phyloP scores from a whole-genome alignment of 2,113 vertebrate species.

The Ceyx melanurus region DNA sequence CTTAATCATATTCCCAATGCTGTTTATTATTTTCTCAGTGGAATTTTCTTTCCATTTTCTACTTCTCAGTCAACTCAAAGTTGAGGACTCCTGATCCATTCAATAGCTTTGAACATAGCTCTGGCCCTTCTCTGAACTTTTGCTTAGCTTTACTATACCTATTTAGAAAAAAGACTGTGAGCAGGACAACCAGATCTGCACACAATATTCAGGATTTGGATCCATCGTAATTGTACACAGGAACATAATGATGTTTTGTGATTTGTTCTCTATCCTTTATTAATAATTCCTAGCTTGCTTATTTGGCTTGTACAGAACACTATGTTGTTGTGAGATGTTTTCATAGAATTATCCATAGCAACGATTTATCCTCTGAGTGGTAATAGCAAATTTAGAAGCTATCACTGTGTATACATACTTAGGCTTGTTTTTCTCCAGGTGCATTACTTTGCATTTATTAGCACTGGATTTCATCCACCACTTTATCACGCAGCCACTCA shows the following conservation, averaged over 20 bases:
- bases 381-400: constrained; percentile 44
- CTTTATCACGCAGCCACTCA: constrained; percentile 31
- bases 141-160: neutral
- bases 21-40: neutral
- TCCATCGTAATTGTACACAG: neutral
- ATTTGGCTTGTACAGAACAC: neutral
- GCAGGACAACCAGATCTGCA: neutral
- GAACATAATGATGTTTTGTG: neutral
- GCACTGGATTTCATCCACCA: neutral
- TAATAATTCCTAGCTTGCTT: constrained; percentile 3
- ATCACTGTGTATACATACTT: neutral
- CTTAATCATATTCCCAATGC: neutral
- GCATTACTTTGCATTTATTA: constrained; percentile 33
- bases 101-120: neutral
- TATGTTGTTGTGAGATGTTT: neutral
- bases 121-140: neutral
- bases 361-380: neutral
- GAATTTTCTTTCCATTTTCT: neutral
- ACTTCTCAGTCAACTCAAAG: neutral
- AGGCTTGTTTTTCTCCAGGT: constrained; percentile 25
- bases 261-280: neutral
- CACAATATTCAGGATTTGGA: neutral
- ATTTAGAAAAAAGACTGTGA: neutral
- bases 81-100: neutral
- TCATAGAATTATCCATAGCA: constrained; percentile 10